These are phyloP conservation scores for Phortica magna DNA, from an alignment of 2,888 invertebrate species.

Conservation along the genomic window DNA sequence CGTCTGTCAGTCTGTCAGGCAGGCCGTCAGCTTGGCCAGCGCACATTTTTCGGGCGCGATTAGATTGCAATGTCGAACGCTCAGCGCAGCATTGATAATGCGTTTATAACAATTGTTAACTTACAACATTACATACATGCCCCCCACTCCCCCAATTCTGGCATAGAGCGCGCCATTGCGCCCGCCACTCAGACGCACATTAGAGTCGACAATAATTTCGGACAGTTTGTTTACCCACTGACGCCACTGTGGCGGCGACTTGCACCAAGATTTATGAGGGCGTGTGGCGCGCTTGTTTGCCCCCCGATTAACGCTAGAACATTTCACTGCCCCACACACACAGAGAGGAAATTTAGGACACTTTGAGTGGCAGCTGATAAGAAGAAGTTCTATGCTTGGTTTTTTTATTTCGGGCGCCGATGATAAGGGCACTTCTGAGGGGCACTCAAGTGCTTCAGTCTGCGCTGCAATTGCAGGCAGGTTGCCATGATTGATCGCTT, in stretches of 20 bases:
- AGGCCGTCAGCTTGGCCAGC: neutral
- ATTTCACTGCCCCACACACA: conserved; percentile 10
- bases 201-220: conserved; percentile 7
- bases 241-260: conserved; percentile 75
- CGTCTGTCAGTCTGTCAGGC: neutral
- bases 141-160: neutral
- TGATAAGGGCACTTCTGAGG: neutral
- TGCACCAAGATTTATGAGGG: conserved; percentile 73
- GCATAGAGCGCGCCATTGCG: conserved; percentile 29
- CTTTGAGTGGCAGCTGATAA: conserved; percentile 68
- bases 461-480: neutral
- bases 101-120: conserved; percentile 23
- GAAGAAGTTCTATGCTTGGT: conserved; percentile 5
- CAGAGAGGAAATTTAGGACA: conserved; percentile 68
- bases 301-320: neutral
- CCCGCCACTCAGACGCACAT: conserved; percentile 47
- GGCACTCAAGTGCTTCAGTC: neutral
- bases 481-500: neutral
- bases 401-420: conserved; percentile 15
- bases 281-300: conserved; percentile 53
- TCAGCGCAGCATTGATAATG: conserved; percentile 17
- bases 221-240: conserved; percentile 69
- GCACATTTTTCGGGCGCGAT: conserved; percentile 43
- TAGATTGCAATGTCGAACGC: conserved; percentile 54
- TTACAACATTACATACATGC: conserved; percentile 8